phyloP scores from a whole-genome alignment of 2,113 vertebrate genomes.

The Phoxinus phoxinus region DNA sequence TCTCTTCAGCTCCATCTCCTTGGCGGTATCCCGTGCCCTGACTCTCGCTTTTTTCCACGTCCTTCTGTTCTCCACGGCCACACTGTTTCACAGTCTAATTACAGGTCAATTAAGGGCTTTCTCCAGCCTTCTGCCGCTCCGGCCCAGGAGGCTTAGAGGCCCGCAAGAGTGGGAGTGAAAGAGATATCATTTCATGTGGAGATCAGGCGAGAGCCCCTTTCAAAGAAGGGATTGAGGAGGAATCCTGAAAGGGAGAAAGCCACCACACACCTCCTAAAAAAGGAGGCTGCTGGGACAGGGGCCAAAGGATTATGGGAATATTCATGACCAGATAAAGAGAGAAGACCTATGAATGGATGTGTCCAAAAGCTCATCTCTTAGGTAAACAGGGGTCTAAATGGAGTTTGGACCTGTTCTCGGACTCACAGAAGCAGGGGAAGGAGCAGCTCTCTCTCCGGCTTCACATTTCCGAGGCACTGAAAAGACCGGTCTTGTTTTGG shows the following conservation, averaged over 20 bases:
- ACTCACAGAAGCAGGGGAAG: slow-evolving; percentile 61
- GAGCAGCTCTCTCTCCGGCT: slow-evolving; percentile 60
- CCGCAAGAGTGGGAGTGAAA: slow-evolving; percentile 78
- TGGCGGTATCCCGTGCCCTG: slow-evolving; percentile 39
- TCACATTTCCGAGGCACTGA: slow-evolving; percentile 64
- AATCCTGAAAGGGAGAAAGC: slow-evolving; percentile 69
- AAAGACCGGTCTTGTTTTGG: slow-evolving; percentile 69
- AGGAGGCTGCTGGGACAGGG: slow-evolving; percentile 79
- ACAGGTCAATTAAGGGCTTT: slow-evolving; percentile 88
- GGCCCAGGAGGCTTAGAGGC: slow-evolving; percentile 75
- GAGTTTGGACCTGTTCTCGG: slow-evolving; percentile 70
- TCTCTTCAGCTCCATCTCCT: slow-evolving; percentile 39
- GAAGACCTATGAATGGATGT: slow-evolving; percentile 81
- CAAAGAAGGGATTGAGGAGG: slow-evolving; percentile 79
- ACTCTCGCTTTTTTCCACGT: slow-evolving; percentile 51
- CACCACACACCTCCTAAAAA: slow-evolving; percentile 63
- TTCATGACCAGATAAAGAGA: slow-evolving; percentile 91
- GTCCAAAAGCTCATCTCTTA: slow-evolving; percentile 93
- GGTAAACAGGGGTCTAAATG: slow-evolving; percentile 87
- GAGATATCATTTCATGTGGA: slow-evolving; percentile 87
- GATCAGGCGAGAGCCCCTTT: slow-evolving; percentile 80
- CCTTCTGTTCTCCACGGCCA: slow-evolving; percentile 68
- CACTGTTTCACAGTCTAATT: slow-evolving; percentile 82
- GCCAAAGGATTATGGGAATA: slow-evolving; percentile 94
- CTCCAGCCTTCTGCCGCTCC: slow-evolving; percentile 73